Percentiles rank a stretch among this genome's conserved stretches.
Conservation (phyloP, 1,140 invertebrate species). For the Drosophila fuyamai region DNA sequence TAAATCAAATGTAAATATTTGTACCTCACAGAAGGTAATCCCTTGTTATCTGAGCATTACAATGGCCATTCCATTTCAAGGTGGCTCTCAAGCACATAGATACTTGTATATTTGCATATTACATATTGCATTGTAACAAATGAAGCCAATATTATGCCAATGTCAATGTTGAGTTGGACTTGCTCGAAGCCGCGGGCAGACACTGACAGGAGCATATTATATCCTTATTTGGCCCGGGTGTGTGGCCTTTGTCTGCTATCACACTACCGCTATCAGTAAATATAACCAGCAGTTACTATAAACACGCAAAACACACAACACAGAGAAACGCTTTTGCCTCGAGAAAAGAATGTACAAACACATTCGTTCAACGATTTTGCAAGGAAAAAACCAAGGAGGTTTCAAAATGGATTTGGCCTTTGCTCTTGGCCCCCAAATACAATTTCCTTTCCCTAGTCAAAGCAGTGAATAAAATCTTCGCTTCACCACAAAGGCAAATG, state of each 20-base stretch:
- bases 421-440: slow-evolving; percentile 21
- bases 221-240: slow-evolving; percentile 31
- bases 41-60: slow-evolving; percentile 29
- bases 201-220: slow-evolving; percentile 34
- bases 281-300: slow-evolving; percentile 32
- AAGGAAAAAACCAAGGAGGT: neutral
- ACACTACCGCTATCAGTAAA: slow-evolving; percentile 34
- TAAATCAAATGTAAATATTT: slow-evolving; percentile 18
- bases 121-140: slow-evolving; percentile 39
- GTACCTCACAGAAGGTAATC: slow-evolving; percentile 8
- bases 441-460: slow-evolving; percentile 23
- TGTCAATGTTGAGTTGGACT: slow-evolving; percentile 41
- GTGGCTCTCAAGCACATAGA: neutral
- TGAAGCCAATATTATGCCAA: slow-evolving; percentile 49
- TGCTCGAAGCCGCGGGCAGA: slow-evolving; percentile 26
- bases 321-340: slow-evolving; percentile 32
- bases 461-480: slow-evolving; percentile 26
- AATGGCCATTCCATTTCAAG: slow-evolving; percentile 2
- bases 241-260: slow-evolving; percentile 30
- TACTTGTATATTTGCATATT: slow-evolving; percentile 40
- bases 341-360: slow-evolving; percentile 25
- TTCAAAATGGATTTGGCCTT: slow-evolving; percentile 42
- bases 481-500: slow-evolving; percentile 42
- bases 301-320: slow-evolving; percentile 25
- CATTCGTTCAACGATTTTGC: slow-evolving; percentile 22